Evolutionary conservation across 2,113 vertebrate genomes (phyloP).

Genomic region (Dissostichus mawsoni): DNA sequence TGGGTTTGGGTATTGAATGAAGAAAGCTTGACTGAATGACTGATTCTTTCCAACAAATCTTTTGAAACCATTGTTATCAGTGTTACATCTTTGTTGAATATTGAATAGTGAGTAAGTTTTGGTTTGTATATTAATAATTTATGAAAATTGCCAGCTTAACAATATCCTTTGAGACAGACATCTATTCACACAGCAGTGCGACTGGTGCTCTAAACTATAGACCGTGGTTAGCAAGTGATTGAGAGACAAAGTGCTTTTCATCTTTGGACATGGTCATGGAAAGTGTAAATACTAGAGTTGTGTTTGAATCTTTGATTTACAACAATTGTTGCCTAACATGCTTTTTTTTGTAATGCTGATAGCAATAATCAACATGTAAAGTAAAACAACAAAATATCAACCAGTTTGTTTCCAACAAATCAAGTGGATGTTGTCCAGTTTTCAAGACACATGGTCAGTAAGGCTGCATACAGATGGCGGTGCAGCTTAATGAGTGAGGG

Average conservation of each 20-base stretch:
- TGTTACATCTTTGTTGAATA: conserved; percentile 54
- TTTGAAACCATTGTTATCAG: too few species aligned
- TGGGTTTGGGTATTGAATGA: conserved; percentile 29
- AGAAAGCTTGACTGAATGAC: conserved; percentile 16
- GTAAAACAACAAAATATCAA: not conserved
- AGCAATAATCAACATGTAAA: not conserved
- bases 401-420: not conserved
- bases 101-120: conserved; percentile 49
- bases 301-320: not conserved
- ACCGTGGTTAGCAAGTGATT: conserved; percentile 5
- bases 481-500: not conserved
- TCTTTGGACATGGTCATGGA: not conserved
- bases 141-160: conserved; percentile 38
- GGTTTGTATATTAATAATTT: conserved; percentile 55
- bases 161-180: conserved; percentile 4
- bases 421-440: not conserved
- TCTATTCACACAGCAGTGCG: conserved; percentile 4
- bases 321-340: not conserved
- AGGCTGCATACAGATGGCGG: not conserved
- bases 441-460: not conserved
- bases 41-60: conserved; percentile 1
- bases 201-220: not conserved
- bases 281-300: too few species aligned
- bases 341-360: not conserved
- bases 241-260: not conserved